These are phyloP conservation scores for Yponomeuta evonymella DNA, from an alignment of 2,888 invertebrate species.

Conservation along the genomic window DNA sequence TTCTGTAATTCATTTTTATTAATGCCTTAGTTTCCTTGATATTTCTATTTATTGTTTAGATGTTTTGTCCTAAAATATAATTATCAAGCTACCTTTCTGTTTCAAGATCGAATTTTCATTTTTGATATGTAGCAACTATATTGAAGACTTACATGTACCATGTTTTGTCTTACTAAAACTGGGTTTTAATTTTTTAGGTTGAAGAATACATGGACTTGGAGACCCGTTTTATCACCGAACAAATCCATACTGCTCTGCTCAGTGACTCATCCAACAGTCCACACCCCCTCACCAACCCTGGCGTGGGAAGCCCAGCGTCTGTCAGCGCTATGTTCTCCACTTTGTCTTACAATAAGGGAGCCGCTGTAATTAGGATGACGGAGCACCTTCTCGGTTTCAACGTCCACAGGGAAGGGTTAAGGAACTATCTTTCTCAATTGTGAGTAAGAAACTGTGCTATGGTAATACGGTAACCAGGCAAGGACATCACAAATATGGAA, in stretches of 20 bases:
- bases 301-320: slow-evolving; percentile 74
- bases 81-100: too few species aligned
- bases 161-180: not conserved
- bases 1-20: not conserved
- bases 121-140: too few species aligned
- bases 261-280: slow-evolving; percentile 75
- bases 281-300: slow-evolving; percentile 75
- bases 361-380: slow-evolving; percentile 81
- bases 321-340: slow-evolving; percentile 79
- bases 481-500: too few species aligned
- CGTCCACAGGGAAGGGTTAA: slow-evolving; percentile 72
- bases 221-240: slow-evolving; percentile 82
- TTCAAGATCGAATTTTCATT: too few species aligned
- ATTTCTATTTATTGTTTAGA: too few species aligned
- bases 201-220: slow-evolving; percentile 78
- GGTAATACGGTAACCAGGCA: too few species aligned
- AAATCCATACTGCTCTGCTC: slow-evolving; percentile 79
- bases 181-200: slow-evolving; percentile 56
- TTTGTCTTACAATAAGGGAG: slow-evolving; percentile 82
- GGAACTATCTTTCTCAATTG: slow-evolving; percentile 70
- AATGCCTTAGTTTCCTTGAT: not conserved
- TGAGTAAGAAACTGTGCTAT: slow-evolving; percentile 35
- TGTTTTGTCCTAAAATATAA: too few species aligned
- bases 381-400: slow-evolving; percentile 75
- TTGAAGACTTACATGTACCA: too few species aligned